These are phyloP conservation scores for Styela plicata DNA, from an alignment of 23 tunicate species.

Conservation along the genomic window DNA sequence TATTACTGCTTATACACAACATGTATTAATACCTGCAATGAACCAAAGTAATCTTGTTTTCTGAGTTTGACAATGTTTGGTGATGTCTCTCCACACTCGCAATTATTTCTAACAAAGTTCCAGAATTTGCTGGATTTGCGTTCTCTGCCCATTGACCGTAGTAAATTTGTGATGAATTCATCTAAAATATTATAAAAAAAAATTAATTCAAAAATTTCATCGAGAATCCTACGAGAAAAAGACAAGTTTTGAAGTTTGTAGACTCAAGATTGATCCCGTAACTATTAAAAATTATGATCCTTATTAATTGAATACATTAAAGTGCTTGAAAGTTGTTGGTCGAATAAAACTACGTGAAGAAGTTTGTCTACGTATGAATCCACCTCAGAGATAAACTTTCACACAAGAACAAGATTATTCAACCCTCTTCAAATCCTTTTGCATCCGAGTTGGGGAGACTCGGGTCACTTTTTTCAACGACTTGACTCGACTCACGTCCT, in stretches of 20 bases:
- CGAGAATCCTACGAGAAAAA: no score
- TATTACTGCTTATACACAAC: background rate
- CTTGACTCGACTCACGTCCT: no score
- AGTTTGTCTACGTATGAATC: no score
- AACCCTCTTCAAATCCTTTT: no score
- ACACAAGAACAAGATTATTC: no score
- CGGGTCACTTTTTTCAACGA: no score
- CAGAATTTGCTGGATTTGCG: background rate
- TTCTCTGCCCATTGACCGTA: constrained; percentile 26
- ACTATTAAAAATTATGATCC: background rate
- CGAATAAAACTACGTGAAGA: no score
- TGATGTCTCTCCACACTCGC: constrained; percentile 11
- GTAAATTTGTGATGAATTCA: background rate
- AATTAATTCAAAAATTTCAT: no score
- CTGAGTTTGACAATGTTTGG: constrained; percentile 7
- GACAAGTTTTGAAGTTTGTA: no score
- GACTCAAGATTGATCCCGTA: no score
- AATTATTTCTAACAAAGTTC: constrained; percentile 6
- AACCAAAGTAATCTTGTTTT: background rate
- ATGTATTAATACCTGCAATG: constrained; percentile 8
- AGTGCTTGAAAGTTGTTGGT: background rate
- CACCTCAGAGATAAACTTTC: no score
- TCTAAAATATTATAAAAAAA: background rate
- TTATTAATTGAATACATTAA: background rate
- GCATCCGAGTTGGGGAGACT: no score